Evolutionary conservation across 2,888 invertebrate genomes (phyloP).

Genomic region (Hermodice carunculata): DNA sequence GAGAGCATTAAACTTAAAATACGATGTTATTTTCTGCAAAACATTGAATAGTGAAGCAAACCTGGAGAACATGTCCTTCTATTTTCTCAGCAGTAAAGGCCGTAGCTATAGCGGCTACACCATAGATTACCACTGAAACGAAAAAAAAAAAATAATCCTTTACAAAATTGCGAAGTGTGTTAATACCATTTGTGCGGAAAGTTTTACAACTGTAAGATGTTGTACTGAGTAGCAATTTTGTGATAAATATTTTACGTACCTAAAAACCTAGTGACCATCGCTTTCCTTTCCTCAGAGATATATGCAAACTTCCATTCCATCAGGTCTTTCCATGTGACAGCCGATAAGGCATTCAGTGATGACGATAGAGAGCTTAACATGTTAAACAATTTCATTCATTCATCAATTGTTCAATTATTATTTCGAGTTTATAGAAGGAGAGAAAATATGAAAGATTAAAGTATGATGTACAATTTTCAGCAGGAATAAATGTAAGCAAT

Average conservation of each 20-base stretch:
- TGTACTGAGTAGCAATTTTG: too few species aligned
- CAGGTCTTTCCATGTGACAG: slow-evolving; percentile 27
- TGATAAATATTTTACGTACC: slow-evolving; percentile 4
- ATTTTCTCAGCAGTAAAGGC: slow-evolving; percentile 21
- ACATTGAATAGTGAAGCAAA: background rate
- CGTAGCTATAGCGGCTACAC: slow-evolving; percentile 21
- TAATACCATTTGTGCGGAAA: too few species aligned
- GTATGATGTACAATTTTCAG: too few species aligned
- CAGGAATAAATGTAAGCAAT: too few species aligned
- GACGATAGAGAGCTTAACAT: slow-evolving; percentile 20
- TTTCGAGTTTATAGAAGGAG: too few species aligned
- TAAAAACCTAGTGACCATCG: slow-evolving; percentile 16
- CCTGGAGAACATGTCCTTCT: slow-evolving; percentile 30
- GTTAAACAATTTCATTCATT: too few species aligned
- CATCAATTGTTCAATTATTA: too few species aligned
- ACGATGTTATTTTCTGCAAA: background rate
- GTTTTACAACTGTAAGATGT: too few species aligned
- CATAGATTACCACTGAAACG: slow-evolving; percentile 18
- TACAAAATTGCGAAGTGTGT: background rate
- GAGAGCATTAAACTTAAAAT: too few species aligned
- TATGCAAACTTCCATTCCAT: slow-evolving; percentile 15
- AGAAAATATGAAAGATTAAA: too few species aligned
- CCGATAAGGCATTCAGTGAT: slow-evolving; percentile 22
- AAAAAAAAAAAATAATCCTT: background rate
- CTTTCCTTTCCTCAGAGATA: background rate